These are phyloP conservation scores for Cantharis flavilabris DNA, from an alignment of 2,888 invertebrate species.

Conservation along the genomic window DNA sequence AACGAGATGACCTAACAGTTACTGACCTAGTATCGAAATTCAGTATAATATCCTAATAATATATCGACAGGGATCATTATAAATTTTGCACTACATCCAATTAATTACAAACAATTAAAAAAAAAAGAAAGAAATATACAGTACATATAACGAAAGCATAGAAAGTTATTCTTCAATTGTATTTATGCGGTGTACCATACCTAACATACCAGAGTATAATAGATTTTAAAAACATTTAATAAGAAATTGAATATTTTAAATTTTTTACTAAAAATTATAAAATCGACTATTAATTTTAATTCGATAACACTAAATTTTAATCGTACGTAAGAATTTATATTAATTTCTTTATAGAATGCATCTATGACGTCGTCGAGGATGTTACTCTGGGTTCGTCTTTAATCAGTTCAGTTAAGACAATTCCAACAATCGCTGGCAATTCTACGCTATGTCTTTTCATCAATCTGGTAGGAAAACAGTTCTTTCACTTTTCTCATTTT, in stretches of 20 bases:
- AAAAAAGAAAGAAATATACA: background rate
- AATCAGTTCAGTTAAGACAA: background rate
- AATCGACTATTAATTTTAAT: background rate
- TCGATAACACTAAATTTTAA: background rate
- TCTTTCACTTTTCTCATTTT: slow-evolving; percentile 2
- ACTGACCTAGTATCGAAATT: background rate
- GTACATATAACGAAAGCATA: background rate
- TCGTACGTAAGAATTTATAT: background rate
- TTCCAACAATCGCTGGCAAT: slow-evolving; percentile 1
- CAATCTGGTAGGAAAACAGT: slow-evolving; percentile 2
- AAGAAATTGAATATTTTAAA: background rate
- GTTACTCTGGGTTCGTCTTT: slow-evolving; percentile 2
- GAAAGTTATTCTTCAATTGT: background rate
- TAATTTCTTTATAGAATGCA: slow-evolving; percentile 3
- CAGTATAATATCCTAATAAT: background rate
- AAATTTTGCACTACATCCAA: background rate
- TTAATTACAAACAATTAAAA: background rate
- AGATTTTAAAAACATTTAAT: background rate
- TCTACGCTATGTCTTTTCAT: slow-evolving; percentile 3
- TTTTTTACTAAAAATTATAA: background rate
- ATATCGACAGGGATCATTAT: background rate
- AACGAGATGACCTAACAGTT: background rate
- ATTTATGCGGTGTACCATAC: background rate
- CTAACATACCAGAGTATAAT: background rate
- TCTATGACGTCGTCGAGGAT: slow-evolving; percentile 2